Evolutionary conservation across 2,113 vertebrate species (phyloP).

Genomic region (Phylloscopus trochiloides): DNA sequence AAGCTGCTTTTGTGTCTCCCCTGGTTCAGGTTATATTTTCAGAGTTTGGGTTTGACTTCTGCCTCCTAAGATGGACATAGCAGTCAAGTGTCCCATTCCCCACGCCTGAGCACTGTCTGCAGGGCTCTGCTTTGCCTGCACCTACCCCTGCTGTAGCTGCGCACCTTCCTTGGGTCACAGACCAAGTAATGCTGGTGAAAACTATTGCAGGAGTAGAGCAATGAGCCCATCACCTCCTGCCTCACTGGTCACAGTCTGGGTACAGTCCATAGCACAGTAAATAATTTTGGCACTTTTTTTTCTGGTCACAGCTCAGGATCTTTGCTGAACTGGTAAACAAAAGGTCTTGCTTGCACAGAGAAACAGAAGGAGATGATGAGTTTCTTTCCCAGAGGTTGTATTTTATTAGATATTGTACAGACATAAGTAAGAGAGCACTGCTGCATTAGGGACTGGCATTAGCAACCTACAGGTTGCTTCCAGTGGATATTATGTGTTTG

Average conservation of each 20-base stretch:
- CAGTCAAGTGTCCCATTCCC: not conserved
- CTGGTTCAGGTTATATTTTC: not conserved
- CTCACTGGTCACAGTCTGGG: not conserved
- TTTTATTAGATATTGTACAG: constrained; percentile 12
- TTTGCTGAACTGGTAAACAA: not conserved
- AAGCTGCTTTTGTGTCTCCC: not conserved
- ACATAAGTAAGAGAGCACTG: not conserved
- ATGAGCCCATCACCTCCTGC: not conserved
- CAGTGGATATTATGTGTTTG: not conserved
- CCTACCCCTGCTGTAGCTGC: not conserved
- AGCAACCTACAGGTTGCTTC: not conserved
- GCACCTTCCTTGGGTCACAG: not conserved
- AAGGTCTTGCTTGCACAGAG: not conserved
- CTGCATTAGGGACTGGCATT: not conserved
- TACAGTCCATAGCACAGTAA: not conserved
- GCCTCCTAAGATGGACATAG: not conserved
- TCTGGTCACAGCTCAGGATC: not conserved
- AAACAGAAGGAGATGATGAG: not conserved
- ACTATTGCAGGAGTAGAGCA: rapidly evolving
- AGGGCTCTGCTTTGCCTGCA: not conserved
- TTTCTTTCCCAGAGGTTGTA: not conserved
- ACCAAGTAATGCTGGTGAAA: not conserved
- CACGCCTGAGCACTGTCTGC: rapidly evolving
- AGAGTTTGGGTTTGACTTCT: not conserved
- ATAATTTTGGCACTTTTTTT: not conserved